Evolutionary conservation across 2,888 invertebrate genomes (phyloP), one percentile per base, ranked within the genome.

Genomic region (Tenodera sinensis): DNA sequence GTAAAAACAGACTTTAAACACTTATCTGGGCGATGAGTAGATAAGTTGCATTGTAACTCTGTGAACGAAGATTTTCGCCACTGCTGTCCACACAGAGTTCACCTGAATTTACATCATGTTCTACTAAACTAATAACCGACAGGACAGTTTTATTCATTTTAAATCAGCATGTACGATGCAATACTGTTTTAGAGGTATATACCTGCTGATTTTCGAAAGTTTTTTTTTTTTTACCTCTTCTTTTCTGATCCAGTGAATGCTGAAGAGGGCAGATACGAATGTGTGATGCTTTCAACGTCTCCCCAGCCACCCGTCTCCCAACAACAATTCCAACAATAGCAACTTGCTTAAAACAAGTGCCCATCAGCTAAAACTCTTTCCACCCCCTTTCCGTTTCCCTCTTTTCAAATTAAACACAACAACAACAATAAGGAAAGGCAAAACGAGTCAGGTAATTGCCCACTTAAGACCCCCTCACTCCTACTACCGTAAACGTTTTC

Each of bases 341-440:
- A 85, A 47, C 81, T 34, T 34, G 28, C 85, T 81, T 34, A 84
- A 27, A 82, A 28, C 83, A 86, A 54, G 42, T 81, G 89, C 47
- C 85, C 85, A 89, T 87, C 87, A 87, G 47, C 85, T 85, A 85
- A 85, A 85, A 85, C 47, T 85, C 85, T 47, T 27, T 42, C 42
- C 87, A 30, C 83, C 34, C 27, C 87, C 83, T 83, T 34, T 82
- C 82, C 89, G 81, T 83, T 83, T 83, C 83, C 81, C 47, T 71
- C 88, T 89, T 90, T 89, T 86, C 85, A 90, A 90, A 90, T 89
- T 88, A 90, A 90, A 89, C 87, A 83, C 90, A 88, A 90, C 88
- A 88, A 90, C 88, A 90, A 88, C 88, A 87, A 42, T 83, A 85
- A 88, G 84, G 30, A 82, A 89, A 84, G 27, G 28, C 28, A 28